Evolutionary conservation across 2,888 invertebrate species (phyloP).

Genomic region (Deroplatys truncata): DNA sequence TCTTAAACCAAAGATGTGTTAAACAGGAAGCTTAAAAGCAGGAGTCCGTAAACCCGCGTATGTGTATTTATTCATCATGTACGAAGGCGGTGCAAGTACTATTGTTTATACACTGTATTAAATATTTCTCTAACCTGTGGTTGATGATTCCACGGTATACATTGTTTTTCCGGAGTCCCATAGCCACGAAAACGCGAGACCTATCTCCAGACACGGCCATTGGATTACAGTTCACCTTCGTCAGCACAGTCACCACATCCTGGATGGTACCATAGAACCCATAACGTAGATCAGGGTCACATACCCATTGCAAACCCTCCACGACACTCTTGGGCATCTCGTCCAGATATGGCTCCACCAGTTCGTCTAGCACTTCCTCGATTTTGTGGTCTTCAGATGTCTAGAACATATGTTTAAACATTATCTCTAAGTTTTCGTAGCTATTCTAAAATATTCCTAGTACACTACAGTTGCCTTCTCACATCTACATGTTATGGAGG

Average conservation of each 20-base stretch:
- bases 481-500: too few species aligned
- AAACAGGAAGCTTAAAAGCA: too few species aligned
- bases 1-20: too few species aligned
- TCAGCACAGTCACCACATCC: neutral
- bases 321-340: neutral
- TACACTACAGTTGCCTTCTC: too few species aligned
- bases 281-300: neutral
- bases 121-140: neutral
- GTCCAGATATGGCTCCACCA: neutral
- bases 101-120: too few species aligned
- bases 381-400: neutral
- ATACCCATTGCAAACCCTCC: neutral
- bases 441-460: too few species aligned
- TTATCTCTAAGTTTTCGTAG: too few species aligned
- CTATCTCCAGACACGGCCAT: neutral
- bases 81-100: too few species aligned
- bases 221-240: neutral
- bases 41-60: too few species aligned
- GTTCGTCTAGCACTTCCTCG: neutral
- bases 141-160: neutral
- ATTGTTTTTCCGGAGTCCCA: neutral
- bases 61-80: too few species aligned
- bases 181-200: neutral
- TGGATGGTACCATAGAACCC: neutral
- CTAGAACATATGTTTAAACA: neutral